Conservation (phyloP, 2,113 vertebrate species). For the Typhlomys cinereus region DNA sequence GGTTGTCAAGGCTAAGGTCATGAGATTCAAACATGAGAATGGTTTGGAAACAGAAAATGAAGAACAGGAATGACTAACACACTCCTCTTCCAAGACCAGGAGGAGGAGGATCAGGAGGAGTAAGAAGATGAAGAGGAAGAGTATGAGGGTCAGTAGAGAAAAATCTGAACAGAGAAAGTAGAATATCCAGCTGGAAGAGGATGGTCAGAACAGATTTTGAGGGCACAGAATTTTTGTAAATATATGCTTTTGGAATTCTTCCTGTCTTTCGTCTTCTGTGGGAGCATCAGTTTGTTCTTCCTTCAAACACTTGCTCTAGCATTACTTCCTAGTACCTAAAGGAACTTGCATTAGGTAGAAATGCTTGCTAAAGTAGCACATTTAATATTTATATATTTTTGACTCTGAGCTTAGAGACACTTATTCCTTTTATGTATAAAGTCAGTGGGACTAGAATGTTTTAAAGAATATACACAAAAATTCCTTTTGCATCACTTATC, state of each 20-base stretch:
- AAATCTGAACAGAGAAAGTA: background rate
- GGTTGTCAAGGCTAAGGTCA: background rate
- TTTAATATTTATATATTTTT: constrained; percentile 18
- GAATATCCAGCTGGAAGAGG: background rate
- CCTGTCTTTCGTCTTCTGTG: background rate
- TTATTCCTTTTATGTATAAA: background rate
- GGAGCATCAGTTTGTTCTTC: background rate
- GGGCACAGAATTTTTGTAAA: background rate
- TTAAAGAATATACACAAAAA: background rate
- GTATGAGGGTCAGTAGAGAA: background rate
- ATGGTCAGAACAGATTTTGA: background rate
- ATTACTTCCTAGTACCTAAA: background rate
- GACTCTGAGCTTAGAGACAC: background rate
- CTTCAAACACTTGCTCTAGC: background rate
- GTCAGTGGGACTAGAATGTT: background rate
- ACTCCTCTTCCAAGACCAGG: background rate
- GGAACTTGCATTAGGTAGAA: background rate
- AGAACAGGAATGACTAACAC: background rate
- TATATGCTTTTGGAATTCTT: background rate
- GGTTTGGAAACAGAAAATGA: background rate
- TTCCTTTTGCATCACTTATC: background rate
- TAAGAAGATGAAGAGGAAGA: background rate
- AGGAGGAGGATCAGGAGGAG: background rate
- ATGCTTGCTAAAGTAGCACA: constrained; percentile 19
- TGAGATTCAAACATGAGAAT: background rate